Percentiles rank a stretch among this genome's conserved stretches.
phyloP scores from a whole-genome alignment of 1,140 invertebrate genomes.

The Galleria mellonella region DNA sequence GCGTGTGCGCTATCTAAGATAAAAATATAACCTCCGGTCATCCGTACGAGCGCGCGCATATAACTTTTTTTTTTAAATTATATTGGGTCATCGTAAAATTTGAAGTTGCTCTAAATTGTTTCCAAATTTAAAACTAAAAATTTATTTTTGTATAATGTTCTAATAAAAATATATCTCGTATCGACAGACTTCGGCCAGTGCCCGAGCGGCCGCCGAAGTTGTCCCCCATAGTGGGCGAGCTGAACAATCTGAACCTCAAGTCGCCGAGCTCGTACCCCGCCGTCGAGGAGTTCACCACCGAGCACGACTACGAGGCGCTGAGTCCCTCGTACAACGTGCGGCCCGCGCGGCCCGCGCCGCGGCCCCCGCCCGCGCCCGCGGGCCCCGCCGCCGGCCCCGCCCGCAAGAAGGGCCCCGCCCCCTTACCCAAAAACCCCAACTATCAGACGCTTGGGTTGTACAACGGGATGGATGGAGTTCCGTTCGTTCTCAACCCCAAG shows the following conservation, averaged over 20 bases:
- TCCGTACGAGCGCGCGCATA: no score
- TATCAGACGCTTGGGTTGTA: constrained; percentile 56
- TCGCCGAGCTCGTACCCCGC: constrained; percentile 35
- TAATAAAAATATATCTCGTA: no score
- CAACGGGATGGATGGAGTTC: constrained; percentile 60
- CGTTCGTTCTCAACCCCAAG: constrained; percentile 69
- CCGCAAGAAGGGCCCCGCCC: constrained; percentile 49
- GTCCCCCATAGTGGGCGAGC: constrained; percentile 50
- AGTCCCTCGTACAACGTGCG: constrained; percentile 59
- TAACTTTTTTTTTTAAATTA: no score
- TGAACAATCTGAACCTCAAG: constrained; percentile 63
- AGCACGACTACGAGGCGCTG: constrained; percentile 63
- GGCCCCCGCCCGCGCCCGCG: constrained; percentile 44
- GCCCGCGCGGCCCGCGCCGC: constrained; percentile 49
- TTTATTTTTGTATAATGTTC: no score
- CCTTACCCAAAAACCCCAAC: constrained; percentile 35
- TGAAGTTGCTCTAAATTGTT: no score
- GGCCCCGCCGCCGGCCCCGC: constrained; percentile 21
- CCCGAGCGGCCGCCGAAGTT: constrained; percentile 66
- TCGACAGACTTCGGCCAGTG: constrained; percentile 35
- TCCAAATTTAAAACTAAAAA: no score
- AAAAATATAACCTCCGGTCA: no score
- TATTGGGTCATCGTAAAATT: no score
- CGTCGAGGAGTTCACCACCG: constrained; percentile 47
- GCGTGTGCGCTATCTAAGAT: no score